phyloP scores from a whole-genome alignment of 2,113 vertebrate genomes.

The Cervus canadensis region DNA sequence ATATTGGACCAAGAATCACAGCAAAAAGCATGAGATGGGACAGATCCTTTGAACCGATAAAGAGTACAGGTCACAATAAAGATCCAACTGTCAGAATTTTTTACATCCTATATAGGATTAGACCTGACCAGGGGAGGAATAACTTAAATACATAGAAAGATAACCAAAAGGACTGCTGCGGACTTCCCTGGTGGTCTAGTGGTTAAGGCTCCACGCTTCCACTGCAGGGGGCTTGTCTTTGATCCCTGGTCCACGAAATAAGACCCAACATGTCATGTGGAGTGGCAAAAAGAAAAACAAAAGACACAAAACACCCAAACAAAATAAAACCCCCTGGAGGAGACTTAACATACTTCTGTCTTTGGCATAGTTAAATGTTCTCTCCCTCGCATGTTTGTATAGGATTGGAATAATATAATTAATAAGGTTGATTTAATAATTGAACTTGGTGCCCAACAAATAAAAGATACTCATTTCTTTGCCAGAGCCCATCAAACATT shows the following conservation, averaged over 20 bases:
- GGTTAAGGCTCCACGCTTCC: neutral
- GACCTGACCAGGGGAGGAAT: neutral
- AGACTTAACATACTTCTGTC: neutral
- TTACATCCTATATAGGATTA: neutral
- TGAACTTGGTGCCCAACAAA: slow-evolving; percentile 44
- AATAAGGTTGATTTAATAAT: slow-evolving; percentile 48
- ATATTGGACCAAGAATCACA: neutral
- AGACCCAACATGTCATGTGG: neutral
- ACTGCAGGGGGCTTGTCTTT: neutral
- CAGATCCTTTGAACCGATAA: neutral
- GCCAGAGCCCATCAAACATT: slow-evolving; percentile 59
- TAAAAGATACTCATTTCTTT: slow-evolving; percentile 43
- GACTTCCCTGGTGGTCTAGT: neutral
- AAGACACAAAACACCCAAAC: neutral
- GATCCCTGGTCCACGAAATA: neutral
- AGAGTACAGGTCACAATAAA: neutral
- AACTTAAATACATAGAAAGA: neutral
- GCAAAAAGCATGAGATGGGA: neutral
- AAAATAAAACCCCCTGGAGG: neutral
- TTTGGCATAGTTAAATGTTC: neutral
- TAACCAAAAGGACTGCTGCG: neutral
- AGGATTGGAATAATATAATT: neutral
- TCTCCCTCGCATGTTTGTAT: neutral
- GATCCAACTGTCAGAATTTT: neutral
- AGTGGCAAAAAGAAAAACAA: neutral